Base-by-base conservation (phyloP, 2,888 invertebrate species). In the Siphlonurus alternatus region DNA sequence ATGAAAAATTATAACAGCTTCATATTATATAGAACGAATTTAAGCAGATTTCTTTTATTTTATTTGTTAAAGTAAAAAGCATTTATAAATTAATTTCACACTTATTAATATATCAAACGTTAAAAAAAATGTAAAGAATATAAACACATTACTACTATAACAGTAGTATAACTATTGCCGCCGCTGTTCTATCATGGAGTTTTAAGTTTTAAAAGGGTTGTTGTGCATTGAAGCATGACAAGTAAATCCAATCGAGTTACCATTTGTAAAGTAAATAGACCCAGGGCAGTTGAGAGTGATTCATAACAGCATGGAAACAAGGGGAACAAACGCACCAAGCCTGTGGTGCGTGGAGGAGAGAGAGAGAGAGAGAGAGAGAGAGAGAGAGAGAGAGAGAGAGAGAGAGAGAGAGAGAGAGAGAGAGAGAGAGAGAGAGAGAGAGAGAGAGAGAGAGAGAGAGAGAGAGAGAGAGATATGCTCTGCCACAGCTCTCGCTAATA, bases 221-320 rank as follows among this genome's bases (percentile, higher is more conserved):
- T 38, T 38, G 56, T 56, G n/a, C 56, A 56, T 56, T 56, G 7
- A 56, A n/a, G 56, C 56, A 56, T 20, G 56, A 56, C 56, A 22
- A 56, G 56, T 56, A 56, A 56, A 56, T 56, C 56, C 56, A 56
- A 56, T 56, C 56, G 56, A 56, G 56, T 56, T 56, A 56, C 56
- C 56, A 56, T 56, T 56, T 56, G 22, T 22, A 56, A 56, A 56
- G 56, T 56, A 56, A 56, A 56, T 56, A 56, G 56, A 20, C 22
- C 22, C n/a, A 56, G 56, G 56, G 56, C 56, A 10, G 38, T 38
- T 38, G 38, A 38, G 38, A 38, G 15, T 38, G 38, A 38, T 38
- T 38, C 38, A 38, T 38, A 38, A 38, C 15, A n/a, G n/a, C n/a
- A 10, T 38, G 38, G 15, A 38, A 38, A 38, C 38, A 38, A 38